These are phyloP conservation scores for Cotesia vestalis DNA, from an alignment of 1,140 invertebrate species.

Conservation along the genomic window DNA sequence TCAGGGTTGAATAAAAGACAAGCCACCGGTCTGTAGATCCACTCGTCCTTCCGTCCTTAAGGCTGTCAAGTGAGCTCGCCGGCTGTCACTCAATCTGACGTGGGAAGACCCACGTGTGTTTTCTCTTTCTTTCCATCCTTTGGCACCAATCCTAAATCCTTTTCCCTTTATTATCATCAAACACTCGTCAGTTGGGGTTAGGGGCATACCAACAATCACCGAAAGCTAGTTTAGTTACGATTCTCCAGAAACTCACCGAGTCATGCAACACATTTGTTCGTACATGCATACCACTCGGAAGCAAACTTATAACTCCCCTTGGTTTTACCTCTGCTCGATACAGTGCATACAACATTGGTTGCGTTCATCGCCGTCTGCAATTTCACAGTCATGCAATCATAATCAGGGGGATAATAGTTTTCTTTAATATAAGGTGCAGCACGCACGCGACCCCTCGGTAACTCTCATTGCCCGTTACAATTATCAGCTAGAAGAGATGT, in stretches of 20 bases:
- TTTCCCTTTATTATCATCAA: conserved; percentile 9
- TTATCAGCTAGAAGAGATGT: not conserved
- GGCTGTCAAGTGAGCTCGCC: conserved; percentile 55
- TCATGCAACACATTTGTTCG: conserved; percentile 55
- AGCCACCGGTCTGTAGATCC: conserved; percentile 59
- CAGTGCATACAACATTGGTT: not conserved
- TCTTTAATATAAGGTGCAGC: conserved; percentile 37
- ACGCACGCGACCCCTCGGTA: conserved; percentile 33
- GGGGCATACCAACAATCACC: conserved; percentile 44
- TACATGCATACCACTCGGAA: conserved; percentile 30
- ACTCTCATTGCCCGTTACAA: conserved; percentile 26
- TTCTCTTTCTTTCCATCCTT: conserved; percentile 46
- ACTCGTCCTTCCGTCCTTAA: conserved; percentile 52
- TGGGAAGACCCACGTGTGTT: conserved; percentile 63
- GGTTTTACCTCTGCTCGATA: too few species aligned
- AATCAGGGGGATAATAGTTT: conserved; percentile 59
- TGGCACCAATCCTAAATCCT: conserved; percentile 57
- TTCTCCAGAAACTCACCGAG: conserved; percentile 61
- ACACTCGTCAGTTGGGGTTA: not conserved
- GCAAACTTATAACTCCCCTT: not conserved
- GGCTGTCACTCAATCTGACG: conserved; percentile 63
- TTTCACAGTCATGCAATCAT: conserved; percentile 63
- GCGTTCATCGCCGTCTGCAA: conserved; percentile 44
- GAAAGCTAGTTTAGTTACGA: conserved; percentile 66
- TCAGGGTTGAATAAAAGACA: conserved; percentile 66